Evolutionary conservation across 37 sponge, comb jelly and placozoan species (phyloP).

Genomic region (Aphrocallistes beatrix): DNA sequence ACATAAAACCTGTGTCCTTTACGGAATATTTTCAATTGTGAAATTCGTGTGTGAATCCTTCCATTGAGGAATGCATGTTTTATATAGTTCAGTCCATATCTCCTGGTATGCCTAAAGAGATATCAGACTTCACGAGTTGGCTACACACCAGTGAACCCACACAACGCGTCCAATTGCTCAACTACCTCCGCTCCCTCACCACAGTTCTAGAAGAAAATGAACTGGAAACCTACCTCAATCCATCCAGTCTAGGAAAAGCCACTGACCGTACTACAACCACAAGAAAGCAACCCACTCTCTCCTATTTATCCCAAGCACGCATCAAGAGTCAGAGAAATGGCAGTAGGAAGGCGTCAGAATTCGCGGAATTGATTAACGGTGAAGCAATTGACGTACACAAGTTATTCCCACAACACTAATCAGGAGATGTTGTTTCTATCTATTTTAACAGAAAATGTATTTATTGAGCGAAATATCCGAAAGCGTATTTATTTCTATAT

Average conservation of each 20-base stretch:
- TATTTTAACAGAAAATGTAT: too few relatives aligned
- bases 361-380: not conserved
- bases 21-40: too few relatives aligned
- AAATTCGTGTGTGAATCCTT: too few relatives aligned
- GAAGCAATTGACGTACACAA: slow-evolving; percentile 5
- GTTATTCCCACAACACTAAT: not conserved
- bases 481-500: not conserved
- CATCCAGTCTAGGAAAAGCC: not conserved
- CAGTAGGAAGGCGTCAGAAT: not conserved
- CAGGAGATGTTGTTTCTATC: too few relatives aligned
- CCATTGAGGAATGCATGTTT: too few relatives aligned
- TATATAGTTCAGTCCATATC: not conserved
- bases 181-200: not conserved
- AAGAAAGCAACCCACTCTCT: not conserved
- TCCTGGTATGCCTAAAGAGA: not conserved
- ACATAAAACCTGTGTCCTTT: too few relatives aligned
- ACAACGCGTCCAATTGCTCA: slow-evolving; percentile 11
- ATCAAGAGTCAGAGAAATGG: not conserved
- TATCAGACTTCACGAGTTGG: slow-evolving; percentile 5
- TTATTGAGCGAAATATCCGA: not conserved
- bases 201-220: slow-evolving; percentile 8
- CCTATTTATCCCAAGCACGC: not conserved
- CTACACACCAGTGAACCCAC: not conserved
- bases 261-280: not conserved
- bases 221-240: not conserved